Percentiles rank a stretch among this genome's conserved stretches.
These are phyloP conservation scores for Schizothorax lantsangensis DNA, from an alignment of 2,797 vertebrate genomes.

Conservation along the genomic window DNA sequence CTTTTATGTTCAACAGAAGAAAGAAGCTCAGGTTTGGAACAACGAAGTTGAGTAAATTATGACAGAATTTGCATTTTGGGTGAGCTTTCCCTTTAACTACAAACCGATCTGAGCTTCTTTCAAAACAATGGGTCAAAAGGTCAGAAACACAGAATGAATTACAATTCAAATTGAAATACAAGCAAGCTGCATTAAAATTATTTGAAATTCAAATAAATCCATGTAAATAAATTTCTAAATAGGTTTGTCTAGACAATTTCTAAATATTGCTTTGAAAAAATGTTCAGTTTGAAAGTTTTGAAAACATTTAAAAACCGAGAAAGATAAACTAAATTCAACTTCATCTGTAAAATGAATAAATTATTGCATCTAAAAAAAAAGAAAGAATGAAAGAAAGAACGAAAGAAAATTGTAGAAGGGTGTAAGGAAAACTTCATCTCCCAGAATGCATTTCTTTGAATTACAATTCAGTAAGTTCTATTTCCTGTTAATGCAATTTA, in stretches of 20 bases:
- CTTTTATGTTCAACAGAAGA: neutral
- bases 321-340: too few relatives aligned
- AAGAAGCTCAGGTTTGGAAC: neutral
- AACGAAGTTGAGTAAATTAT: neutral
- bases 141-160: neutral
- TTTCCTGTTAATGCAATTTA: neutral
- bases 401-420: neutral
- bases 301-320: neutral
- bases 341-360: too few relatives aligned
- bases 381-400: neutral
- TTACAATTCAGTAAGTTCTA: neutral
- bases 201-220: too few relatives aligned
- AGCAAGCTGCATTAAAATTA: neutral
- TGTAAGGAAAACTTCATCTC: neutral
- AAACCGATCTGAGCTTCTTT: neutral
- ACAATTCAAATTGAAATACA: neutral
- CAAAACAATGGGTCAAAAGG: neutral
- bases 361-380: too few relatives aligned
- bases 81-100: neutral
- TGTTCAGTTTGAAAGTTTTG: neutral
- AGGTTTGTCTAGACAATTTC: neutral
- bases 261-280: neutral
- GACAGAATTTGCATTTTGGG: neutral
- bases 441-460: neutral
- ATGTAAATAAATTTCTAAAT: too few relatives aligned